Percentiles rank a stretch among this genome's conserved stretches.
phyloP scores from a whole-genome alignment of 2,888 invertebrate species.

The Tipula vernalis region DNA sequence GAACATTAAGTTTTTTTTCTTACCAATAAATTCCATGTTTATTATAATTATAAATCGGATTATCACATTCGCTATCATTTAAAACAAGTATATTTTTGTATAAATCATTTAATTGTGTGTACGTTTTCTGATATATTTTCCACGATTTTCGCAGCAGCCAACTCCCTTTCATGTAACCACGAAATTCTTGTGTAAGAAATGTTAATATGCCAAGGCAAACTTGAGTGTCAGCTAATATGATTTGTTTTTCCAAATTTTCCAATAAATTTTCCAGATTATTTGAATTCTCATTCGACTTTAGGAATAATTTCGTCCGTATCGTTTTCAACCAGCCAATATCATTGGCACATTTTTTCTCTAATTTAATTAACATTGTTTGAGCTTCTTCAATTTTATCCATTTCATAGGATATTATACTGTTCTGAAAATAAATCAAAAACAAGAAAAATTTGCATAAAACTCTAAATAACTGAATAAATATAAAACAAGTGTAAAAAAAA shows the following conservation, averaged over 20 bases:
- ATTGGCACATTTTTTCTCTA: conserved; percentile 44
- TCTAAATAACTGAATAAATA: too few species aligned
- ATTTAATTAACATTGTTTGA: conserved; percentile 41
- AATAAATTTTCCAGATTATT: conserved; percentile 25
- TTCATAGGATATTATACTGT: conserved; percentile 57
- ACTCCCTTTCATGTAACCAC: conserved; percentile 46
- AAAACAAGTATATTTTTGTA: conserved; percentile 38
- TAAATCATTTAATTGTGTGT: conserved; percentile 42
- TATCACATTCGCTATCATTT: background rate
- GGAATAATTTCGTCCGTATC: conserved; percentile 38
- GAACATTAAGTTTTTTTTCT: background rate
- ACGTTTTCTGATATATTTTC: conserved; percentile 52
- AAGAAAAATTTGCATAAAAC: too few species aligned
- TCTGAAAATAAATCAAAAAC: conserved; percentile 33
- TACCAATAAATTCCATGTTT: background rate
- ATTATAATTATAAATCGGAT: background rate
- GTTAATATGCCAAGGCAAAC: conserved; percentile 51
- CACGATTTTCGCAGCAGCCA: conserved; percentile 56
- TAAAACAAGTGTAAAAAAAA: background rate
- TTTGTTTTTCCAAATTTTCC: conserved; percentile 46
- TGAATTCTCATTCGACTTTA: conserved; percentile 24
- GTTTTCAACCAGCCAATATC: conserved; percentile 44
- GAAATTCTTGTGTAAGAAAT: conserved; percentile 50
- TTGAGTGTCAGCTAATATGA: conserved; percentile 52
- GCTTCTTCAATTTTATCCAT: conserved; percentile 49